Conservation (phyloP, 2,797 vertebrate genomes). For the Antennarius maculatus region DNA sequence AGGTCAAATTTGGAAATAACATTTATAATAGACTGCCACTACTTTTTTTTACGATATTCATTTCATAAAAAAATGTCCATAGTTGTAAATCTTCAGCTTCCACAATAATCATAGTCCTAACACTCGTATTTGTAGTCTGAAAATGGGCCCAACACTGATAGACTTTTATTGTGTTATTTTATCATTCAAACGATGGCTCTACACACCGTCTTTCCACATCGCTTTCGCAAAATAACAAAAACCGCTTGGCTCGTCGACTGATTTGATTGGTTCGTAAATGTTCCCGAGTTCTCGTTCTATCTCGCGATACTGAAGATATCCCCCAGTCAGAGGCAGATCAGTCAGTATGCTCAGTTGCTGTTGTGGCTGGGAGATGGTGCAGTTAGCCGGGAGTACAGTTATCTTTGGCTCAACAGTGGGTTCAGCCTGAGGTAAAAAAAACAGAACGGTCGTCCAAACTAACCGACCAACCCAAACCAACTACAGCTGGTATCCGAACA, state of each 20-base stretch:
- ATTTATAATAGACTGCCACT: too few species aligned
- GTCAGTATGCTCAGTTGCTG: conserved; percentile 59
- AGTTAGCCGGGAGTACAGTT: neutral
- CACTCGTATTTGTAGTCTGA: too few species aligned
- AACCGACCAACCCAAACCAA: conserved; percentile 20
- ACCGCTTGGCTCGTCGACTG: neutral
- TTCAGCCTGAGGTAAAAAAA: conserved; percentile 16
- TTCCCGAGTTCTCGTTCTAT: conserved; percentile 39
- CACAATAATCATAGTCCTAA: too few species aligned
- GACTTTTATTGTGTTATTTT: neutral
- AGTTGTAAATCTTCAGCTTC: too few species aligned
- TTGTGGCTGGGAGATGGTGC: conserved; percentile 58
- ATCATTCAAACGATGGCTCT: neutral
- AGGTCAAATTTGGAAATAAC: too few species aligned
- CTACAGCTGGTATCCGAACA: neutral
- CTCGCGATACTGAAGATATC: conserved; percentile 65
- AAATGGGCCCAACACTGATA: too few species aligned
- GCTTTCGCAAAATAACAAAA: conserved; percentile 21
- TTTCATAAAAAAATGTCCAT: too few species aligned
- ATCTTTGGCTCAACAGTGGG: conserved; percentile 5
- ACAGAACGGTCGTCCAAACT: conserved; percentile 33
- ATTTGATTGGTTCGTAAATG: conserved; percentile 59
- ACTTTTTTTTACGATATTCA: too few species aligned
- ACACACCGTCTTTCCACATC: neutral
- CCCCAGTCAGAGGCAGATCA: conserved; percentile 50